A percentile compares a stretch with the other conserved stretches of the same genome.
phyloP scores from a whole-genome alignment of 1,140 invertebrate genomes.

The Ruditapes philippinarum region DNA sequence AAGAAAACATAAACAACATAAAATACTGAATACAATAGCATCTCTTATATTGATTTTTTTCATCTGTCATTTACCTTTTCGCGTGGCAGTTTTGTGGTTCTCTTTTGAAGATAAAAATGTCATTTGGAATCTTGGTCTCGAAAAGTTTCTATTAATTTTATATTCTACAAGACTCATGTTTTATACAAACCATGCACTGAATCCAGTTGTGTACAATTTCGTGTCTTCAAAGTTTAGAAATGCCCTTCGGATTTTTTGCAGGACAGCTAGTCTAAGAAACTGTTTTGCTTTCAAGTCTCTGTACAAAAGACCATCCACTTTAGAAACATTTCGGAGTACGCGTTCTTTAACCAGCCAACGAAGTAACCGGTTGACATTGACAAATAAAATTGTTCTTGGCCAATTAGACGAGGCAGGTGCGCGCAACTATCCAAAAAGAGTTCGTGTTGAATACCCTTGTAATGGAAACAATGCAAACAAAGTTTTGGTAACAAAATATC shows the following conservation, averaged over 20 bases:
- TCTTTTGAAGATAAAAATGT: constrained; percentile 64
- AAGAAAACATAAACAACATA: not conserved
- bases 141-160: constrained; percentile 69
- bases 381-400: not conserved
- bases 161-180: constrained; percentile 74
- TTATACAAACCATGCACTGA: constrained; percentile 77
- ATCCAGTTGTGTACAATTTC: constrained; percentile 80
- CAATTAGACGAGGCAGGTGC: not conserved
- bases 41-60: constrained; percentile 78
- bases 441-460: not conserved
- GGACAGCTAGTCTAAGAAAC: not conserved
- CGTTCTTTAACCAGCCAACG: not conserved
- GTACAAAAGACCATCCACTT: not conserved
- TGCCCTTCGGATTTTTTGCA: not conserved
- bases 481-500: not conserved
- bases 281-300: not conserved
- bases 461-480: not conserved
- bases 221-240: constrained; percentile 71
- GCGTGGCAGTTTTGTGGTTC: constrained; percentile 71
- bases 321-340: not conserved
- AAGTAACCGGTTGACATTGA: not conserved
- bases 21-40: constrained; percentile 69
- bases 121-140: constrained; percentile 61
- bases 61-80: constrained; percentile 77
- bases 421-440: not conserved